phyloP scores from a whole-genome alignment of 2,888 invertebrate species.

The Sialis lutaria region DNA sequence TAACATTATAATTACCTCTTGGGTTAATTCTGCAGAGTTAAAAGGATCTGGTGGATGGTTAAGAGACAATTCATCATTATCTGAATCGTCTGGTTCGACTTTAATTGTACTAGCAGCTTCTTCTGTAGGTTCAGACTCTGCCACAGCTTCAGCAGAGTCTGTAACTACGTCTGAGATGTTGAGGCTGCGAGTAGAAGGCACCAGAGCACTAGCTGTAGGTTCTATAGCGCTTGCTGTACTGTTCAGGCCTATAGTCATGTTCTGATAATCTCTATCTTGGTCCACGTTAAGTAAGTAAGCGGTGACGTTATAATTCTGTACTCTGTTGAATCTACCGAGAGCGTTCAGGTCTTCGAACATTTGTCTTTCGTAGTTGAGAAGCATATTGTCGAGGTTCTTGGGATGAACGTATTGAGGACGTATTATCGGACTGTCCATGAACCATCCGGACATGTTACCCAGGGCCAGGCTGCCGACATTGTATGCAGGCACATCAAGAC shows the following conservation, averaged over 20 bases:
- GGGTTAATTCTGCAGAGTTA: constrained; percentile 26
- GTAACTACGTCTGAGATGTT: constrained; percentile 6
- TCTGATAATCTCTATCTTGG: constrained; percentile 9
- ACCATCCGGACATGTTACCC: constrained; percentile 53
- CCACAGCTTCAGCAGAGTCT: constrained; percentile 13
- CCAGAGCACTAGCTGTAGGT: constrained; percentile 9
- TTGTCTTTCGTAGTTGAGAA: constrained; percentile 53
- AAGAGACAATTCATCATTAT: constrained; percentile 11
- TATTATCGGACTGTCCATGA: constrained; percentile 34
- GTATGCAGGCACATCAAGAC: constrained; percentile 36
- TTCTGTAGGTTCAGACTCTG: constrained; percentile 17
- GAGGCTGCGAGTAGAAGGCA: constrained; percentile 8
- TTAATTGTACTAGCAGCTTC: constrained; percentile 13
- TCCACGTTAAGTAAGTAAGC: constrained; percentile 46
- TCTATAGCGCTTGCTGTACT: constrained; percentile 3
- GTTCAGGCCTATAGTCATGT: constrained; percentile 11
- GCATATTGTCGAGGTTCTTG: constrained; percentile 50
- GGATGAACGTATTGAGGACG: constrained; percentile 48
- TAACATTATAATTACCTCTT: constrained; percentile 22
- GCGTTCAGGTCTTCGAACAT: constrained; percentile 57
- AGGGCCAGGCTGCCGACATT: constrained; percentile 25
- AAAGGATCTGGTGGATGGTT: not conserved
- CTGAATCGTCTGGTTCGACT: constrained; percentile 31
- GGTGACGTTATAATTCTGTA: constrained; percentile 31
- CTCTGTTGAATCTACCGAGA: constrained; percentile 41